Evolutionary conservation across 1,140 invertebrate genomes (phyloP).

Genomic region (Drosophila parvula): DNA sequence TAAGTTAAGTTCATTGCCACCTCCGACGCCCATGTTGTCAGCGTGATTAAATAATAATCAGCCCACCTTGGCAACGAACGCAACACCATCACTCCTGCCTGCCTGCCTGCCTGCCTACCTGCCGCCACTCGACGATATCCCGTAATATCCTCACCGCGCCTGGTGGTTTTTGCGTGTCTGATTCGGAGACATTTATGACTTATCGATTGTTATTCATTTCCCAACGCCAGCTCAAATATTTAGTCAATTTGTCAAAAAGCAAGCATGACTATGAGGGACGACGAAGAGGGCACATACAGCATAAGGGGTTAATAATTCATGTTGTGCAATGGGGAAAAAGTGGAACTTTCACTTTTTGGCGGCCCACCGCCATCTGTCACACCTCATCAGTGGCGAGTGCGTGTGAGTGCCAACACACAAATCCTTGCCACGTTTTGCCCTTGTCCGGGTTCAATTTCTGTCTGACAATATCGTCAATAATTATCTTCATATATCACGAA

Average conservation of each 20-base stretch:
- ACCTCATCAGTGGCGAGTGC: slow-evolving; percentile 62
- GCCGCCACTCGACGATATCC: slow-evolving; percentile 12
- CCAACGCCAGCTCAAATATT: slow-evolving; percentile 71
- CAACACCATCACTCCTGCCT: not conserved
- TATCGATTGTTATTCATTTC: slow-evolving; percentile 77
- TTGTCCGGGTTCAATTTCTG: slow-evolving; percentile 6
- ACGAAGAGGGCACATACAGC: slow-evolving; percentile 3
- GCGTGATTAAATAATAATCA: slow-evolving; percentile 65
- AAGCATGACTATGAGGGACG: slow-evolving; percentile 27
- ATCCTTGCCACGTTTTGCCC: not conserved
- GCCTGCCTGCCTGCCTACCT: slow-evolving; percentile 4
- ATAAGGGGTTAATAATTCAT: slow-evolving; percentile 75
- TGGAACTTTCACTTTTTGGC: slow-evolving; percentile 60
- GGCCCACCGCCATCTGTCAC: slow-evolving; percentile 60
- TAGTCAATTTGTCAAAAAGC: slow-evolving; percentile 78
- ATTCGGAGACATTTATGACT: slow-evolving; percentile 76
- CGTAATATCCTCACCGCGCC: slow-evolving; percentile 15
- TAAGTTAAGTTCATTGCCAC: slow-evolving; percentile 59
- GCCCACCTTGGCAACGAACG: slow-evolving; percentile 25
- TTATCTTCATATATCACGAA: slow-evolving; percentile 77
- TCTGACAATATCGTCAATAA: slow-evolving; percentile 68
- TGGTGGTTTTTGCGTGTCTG: slow-evolving; percentile 62
- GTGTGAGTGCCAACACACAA: slow-evolving; percentile 16
- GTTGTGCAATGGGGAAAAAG: slow-evolving; percentile 59
- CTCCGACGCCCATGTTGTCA: slow-evolving; percentile 58